These are phyloP conservation scores for Synodontis membranacea DNA, from an alignment of 2,113 vertebrate genomes.

Conservation along the genomic window DNA sequence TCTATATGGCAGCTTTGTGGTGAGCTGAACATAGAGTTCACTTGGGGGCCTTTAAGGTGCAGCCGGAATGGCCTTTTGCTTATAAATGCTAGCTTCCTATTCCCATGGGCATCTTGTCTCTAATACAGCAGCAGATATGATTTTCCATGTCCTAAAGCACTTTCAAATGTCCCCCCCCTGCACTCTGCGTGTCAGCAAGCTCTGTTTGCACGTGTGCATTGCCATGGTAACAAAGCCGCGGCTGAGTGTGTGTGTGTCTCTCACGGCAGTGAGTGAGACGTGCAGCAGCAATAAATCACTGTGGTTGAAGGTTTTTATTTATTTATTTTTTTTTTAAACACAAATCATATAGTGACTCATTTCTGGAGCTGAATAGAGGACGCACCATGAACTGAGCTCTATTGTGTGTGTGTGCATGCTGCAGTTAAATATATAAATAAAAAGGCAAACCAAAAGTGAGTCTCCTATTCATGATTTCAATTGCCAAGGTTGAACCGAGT, in stretches of 20 bases:
- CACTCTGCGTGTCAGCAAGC: constrained; percentile 14
- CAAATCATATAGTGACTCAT: constrained; percentile 38
- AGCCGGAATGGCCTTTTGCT: constrained; percentile 26
- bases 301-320: constrained; percentile 40
- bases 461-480: constrained; percentile 31
- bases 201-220: constrained; percentile 47
- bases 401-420: constrained; percentile 17
- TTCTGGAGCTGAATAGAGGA: constrained; percentile 21
- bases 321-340: too few species aligned
- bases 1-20: background rate
- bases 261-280: constrained; percentile 2
- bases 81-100: constrained; percentile 10
- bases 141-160: constrained; percentile 32
- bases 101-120: constrained; percentile 24
- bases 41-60: constrained; percentile 3
- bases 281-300: constrained; percentile 13
- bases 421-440: background rate
- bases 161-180: constrained; percentile 16
- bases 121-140: constrained; percentile 42
- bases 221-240: constrained; percentile 58
- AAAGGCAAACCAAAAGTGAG: background rate
- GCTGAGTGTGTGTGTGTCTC: constrained; percentile 18
- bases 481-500: constrained; percentile 9
- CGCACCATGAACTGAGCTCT: background rate
- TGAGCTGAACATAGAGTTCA: background rate